Conservation (phyloP, 2,888 invertebrate species). For the Andrena marginata region DNA sequence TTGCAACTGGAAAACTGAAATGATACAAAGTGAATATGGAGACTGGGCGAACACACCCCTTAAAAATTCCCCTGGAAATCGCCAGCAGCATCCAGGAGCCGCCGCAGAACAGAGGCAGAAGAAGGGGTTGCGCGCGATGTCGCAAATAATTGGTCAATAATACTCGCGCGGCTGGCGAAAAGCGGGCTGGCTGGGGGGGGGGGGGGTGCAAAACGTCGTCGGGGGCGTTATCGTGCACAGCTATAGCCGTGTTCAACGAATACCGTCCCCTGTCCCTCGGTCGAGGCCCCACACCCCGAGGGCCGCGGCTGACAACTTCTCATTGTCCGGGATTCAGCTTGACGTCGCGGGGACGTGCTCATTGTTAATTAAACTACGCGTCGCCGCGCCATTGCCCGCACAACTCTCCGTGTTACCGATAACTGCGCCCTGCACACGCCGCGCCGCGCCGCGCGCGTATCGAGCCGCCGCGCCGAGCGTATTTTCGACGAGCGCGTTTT, state of each 20-base stretch:
- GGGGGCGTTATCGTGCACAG: constrained; percentile 62
- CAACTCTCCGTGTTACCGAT: constrained; percentile 69
- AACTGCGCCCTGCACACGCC: constrained; percentile 48
- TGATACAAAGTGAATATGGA: too few relatives aligned
- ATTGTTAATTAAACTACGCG: constrained; percentile 83
- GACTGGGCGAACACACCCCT: not conserved
- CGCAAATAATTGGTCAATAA: constrained; percentile 65
- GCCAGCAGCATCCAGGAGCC: too few relatives aligned
- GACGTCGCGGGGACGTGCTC: constrained; percentile 76
- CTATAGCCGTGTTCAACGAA: constrained; percentile 66
- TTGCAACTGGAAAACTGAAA: too few relatives aligned
- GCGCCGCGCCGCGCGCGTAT: constrained; percentile 21
- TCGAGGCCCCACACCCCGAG: constrained; percentile 49
- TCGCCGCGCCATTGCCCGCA: constrained; percentile 77
- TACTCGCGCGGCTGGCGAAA: constrained; percentile 61
- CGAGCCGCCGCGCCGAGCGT: constrained; percentile 6
- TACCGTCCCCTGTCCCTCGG: constrained; percentile 49
- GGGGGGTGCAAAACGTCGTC: constrained; percentile 64
- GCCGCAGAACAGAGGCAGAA: not conserved
- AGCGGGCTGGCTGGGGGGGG: constrained; percentile 42
- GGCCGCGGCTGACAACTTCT: constrained; percentile 78
- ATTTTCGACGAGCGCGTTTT: constrained; percentile 40
- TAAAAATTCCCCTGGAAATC: not conserved
- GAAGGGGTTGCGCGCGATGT: constrained; percentile 32
- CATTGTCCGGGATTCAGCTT: constrained; percentile 81